Percentiles rank a stretch among this genome's conserved stretches.
These are phyloP conservation scores for Magallana nippona DNA, from an alignment of 2,888 invertebrate genomes.

Conservation along the genomic window DNA sequence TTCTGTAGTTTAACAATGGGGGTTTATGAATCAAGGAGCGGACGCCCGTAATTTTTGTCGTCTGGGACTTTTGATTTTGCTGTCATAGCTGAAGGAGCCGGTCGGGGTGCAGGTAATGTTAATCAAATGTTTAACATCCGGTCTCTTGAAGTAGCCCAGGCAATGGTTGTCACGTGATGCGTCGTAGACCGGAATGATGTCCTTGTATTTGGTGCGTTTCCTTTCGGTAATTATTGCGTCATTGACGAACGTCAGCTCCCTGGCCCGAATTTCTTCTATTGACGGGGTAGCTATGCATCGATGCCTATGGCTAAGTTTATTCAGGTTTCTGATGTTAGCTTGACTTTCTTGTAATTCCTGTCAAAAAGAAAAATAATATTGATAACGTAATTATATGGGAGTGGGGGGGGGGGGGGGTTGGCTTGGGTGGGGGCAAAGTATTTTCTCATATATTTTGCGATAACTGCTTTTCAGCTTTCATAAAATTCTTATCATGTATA, in stretches of 20 bases:
- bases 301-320: constrained; percentile 67
- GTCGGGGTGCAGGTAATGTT: constrained; percentile 60
- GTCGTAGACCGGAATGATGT: constrained; percentile 76
- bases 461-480: too few species aligned
- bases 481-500: too few species aligned
- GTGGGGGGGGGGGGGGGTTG: too few species aligned
- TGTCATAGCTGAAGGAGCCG: constrained; percentile 20
- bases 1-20: too few species aligned
- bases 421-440: too few species aligned
- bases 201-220: constrained; percentile 72
- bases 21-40: not conserved
- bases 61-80: constrained; percentile 3
- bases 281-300: constrained; percentile 65
- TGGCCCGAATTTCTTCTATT: constrained; percentile 62
- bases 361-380: not conserved
- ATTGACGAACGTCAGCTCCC: constrained; percentile 73
- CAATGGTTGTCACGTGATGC: constrained; percentile 70
- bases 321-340: constrained; percentile 48
- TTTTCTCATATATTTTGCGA: too few species aligned
- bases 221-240: constrained; percentile 75
- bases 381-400: too few species aligned
- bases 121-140: constrained; percentile 69
- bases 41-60: constrained; percentile 6
- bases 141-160: constrained; percentile 70
- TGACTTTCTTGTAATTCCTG: constrained; percentile 41